A percentile compares a stretch with the other conserved stretches of the same genome.
Conservation (phyloP, 1,140 invertebrate genomes). For the Aporrectodea caliginosa region DNA sequence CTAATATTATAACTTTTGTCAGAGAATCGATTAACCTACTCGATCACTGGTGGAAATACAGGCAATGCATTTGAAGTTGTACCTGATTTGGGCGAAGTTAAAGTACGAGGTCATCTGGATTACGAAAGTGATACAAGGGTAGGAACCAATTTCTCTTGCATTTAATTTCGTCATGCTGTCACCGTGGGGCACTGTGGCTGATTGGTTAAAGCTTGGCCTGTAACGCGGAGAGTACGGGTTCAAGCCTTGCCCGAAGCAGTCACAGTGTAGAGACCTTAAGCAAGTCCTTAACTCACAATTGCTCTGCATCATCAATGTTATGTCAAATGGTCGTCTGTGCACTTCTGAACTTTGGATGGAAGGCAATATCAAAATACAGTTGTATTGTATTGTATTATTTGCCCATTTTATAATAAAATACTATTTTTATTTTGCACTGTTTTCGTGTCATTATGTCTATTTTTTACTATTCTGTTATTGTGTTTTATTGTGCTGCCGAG, state of each 20-base stretch:
- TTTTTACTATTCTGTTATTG: no score
- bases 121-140: constrained; percentile 11
- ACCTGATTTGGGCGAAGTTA: constrained; percentile 13
- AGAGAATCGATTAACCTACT: constrained; percentile 21
- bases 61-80: constrained; percentile 18
- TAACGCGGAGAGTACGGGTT: no score
- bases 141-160: not conserved
- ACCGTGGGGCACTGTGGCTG: not conserved
- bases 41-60: constrained; percentile 4
- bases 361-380: no score
- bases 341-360: no score
- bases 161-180: not conserved
- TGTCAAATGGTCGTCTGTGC: not conserved
- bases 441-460: no score
- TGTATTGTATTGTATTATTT: no score
- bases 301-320: not conserved
- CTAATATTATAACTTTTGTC: no score
- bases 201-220: not conserved
- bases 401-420: no score
- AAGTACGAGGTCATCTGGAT: constrained; percentile 21
- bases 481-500: no score
- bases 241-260: not conserved
- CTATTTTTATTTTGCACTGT: no score
- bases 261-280: not conserved
- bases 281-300: not conserved